Base-by-base conservation (phyloP, 2,888 invertebrate genomes). In the Drosophila recens region DNA sequence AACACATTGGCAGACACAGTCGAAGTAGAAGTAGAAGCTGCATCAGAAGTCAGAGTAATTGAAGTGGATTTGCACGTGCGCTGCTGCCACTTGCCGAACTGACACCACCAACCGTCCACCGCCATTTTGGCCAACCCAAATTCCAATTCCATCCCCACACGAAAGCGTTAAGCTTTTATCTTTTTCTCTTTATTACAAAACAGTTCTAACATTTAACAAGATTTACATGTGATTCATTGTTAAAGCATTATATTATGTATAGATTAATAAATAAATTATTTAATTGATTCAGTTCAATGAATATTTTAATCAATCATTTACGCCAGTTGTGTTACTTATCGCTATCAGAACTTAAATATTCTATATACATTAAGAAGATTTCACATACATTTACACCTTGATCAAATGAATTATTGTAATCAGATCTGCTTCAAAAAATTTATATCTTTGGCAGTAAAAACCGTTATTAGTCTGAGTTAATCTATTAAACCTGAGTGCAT, bases 11-110 rank as follows among this genome's bases (percentile, higher is more conserved):
- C 40, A 45, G 56, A 49, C 46, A 56, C 49, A 64, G 52, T 53
- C 30, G 13, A 30, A 58, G 45, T 48, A 36, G 13, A 30, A 58
- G 45, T 43, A 36, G 40, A 61, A 56, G 54, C 52, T 40, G 38
- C 38, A 38, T 4, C 52, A n/a, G 52, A 43, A 62, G 67, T 38
- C 57, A 65, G 64, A 73, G 77, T 72, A 77, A 80, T 77, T 74
- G 65, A 77, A 80, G 80, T 80, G 71, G 64, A 49, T 63, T 62
- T 66, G 76, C 80, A 82, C 82, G 83, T 80, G 80, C 80, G 36
- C 61, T 61, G 52, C 68, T 52, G 3, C 48, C 54, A 36, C 53
- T 64, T 45, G 27, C 23, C 43, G 20, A 42, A 57, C 34, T 30
- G 11, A 48, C 34, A 49, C 15, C 23, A n/a, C 30, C 30, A 30